These are phyloP conservation scores for Tetramorium parvispinum DNA, from an alignment of 1,140 invertebrate genomes.

Conservation along the genomic window DNA sequence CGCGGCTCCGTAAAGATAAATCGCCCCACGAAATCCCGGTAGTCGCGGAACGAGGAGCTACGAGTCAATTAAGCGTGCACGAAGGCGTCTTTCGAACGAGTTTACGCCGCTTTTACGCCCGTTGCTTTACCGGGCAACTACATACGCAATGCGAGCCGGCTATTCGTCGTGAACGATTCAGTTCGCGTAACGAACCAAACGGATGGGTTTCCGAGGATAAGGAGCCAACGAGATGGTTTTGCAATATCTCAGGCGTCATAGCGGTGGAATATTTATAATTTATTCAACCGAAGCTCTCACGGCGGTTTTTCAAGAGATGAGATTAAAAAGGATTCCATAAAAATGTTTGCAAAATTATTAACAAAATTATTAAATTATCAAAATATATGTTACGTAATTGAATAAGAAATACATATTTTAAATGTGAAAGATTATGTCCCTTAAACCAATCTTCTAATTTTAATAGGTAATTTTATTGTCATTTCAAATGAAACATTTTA, in stretches of 20 bases:
- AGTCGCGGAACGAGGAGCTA: conserved; percentile 27
- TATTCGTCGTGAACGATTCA: conserved; percentile 9
- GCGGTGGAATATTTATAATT: neutral
- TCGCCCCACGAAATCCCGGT: conserved; percentile 12
- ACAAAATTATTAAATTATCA: neutral
- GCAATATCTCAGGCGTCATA: neutral
- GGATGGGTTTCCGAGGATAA: conserved; percentile 29
- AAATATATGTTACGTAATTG: neutral
- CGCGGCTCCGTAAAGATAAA: conserved; percentile 40
- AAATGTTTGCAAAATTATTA: neutral
- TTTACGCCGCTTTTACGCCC: conserved; percentile 35
- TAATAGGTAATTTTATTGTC: neutral
- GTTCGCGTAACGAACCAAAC: neutral
- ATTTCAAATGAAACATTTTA: neutral
- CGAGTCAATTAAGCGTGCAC: conserved; percentile 52
- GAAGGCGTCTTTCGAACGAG: conserved; percentile 48
- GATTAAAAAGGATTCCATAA: neutral
- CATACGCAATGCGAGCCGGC: neutral
- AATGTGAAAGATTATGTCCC: neutral
- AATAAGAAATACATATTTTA: neutral
- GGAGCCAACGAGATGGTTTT: conserved; percentile 38
- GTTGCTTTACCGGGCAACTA: neutral
- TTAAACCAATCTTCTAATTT: neutral
- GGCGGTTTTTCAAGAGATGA: neutral
- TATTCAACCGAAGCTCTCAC: neutral